Base-by-base conservation (phyloP, 2,888 invertebrate genomes). In the Stenodera caucasica region DNA sequence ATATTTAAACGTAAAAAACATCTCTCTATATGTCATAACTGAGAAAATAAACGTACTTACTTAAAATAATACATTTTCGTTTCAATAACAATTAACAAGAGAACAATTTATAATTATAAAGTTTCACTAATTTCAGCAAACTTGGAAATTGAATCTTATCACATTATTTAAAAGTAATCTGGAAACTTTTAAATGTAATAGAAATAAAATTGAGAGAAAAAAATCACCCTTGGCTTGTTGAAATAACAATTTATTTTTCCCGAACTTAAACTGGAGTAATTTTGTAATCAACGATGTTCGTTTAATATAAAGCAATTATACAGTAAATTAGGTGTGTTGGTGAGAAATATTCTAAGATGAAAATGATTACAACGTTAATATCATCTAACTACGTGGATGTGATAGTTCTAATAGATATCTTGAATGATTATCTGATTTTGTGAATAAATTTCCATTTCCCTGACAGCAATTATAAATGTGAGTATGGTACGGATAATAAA, bases 121-220 rank as follows among this genome's bases (percentile, higher is more conserved):
- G 9, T 9, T 9, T 9, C 9, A 11, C 2, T 1, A 35, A n/a
- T 2, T 14, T 57, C 29, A 54, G 15, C 35, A 29, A 33, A 53
- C 12, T 4, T 26, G 26, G 2, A 58, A 53, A 61, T 57, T 29
- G 53, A 63, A 63, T 54, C 60, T 57, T 63, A 67, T n/a, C n/a
- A 67, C 61, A 49, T 53, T 56, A 63, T 67, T 67, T 57, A 55
- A 57, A 67, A 67, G 61, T 65, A 63, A 67, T 67, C 63, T 63
- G 63, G 63, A 67, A 65, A 60, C 63, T 57, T 61, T 65, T 66
- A 64, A 64, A 61, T 60, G 59, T 60, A 29, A 49, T 59, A 35
- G 54, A 60, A 52, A 52, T 37, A 63, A 8, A 33, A 33, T n/a
- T 2, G n/a, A 2, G 3, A 33, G 26, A 64, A 65, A 63, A 63